Conservation (phyloP, 2,888 invertebrate species). For the Amphipyra tragopoginis region DNA sequence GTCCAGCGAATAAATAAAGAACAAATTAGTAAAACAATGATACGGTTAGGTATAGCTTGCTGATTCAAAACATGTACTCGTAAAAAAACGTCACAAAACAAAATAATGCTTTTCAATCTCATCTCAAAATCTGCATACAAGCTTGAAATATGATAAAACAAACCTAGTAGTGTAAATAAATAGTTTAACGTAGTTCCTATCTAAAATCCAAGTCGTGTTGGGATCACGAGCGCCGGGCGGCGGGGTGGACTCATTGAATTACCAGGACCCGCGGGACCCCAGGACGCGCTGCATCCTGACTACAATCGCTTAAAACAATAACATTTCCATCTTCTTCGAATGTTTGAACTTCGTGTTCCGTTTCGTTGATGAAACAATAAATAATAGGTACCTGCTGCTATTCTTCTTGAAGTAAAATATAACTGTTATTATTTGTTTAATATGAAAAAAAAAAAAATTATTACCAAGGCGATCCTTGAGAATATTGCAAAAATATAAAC, state of each 20-base stretch:
- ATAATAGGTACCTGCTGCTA: slow-evolving; percentile 9
- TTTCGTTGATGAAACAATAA: slow-evolving; percentile 24
- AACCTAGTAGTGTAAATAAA: slow-evolving; percentile 12
- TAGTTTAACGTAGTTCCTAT: slow-evolving; percentile 32
- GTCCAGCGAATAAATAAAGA: too few relatives aligned
- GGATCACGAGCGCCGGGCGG: slow-evolving; percentile 35
- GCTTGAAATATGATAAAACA: slow-evolving; percentile 12
- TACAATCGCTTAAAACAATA: slow-evolving; percentile 51
- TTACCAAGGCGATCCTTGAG: too few relatives aligned
- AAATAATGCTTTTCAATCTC: too few relatives aligned
- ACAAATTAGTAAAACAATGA: too few relatives aligned
- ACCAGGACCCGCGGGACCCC: slow-evolving; percentile 30
- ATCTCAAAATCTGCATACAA: not conserved
- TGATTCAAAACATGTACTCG: too few relatives aligned
- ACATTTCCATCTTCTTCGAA: slow-evolving; percentile 53
- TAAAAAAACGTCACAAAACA: too few relatives aligned
- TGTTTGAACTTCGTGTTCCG: slow-evolving; percentile 32
- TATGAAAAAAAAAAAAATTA: too few relatives aligned
- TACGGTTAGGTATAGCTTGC: too few relatives aligned
- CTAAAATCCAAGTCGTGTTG: slow-evolving; percentile 46
- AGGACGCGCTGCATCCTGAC: slow-evolving; percentile 28
- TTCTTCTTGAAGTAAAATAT: not conserved
- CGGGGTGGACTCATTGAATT: slow-evolving; percentile 59
- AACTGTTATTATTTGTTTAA: too few relatives aligned
- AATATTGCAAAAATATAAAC: too few relatives aligned